phyloP scores from a whole-genome alignment of 2,797 vertebrate species.

The Pipistrellus pipistrellus region DNA sequence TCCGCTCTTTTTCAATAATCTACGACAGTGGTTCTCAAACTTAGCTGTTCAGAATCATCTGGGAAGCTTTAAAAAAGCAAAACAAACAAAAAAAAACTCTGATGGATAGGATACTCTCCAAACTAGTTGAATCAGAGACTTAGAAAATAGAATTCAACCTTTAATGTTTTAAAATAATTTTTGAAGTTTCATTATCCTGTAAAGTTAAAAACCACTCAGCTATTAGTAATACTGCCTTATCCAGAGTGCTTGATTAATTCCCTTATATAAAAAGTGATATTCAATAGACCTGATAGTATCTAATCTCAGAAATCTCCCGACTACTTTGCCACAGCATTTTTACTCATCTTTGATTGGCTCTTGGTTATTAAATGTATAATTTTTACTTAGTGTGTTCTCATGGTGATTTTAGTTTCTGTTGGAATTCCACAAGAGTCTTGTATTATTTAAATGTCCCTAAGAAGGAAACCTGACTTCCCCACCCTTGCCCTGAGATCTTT shows the following conservation, averaged over 20 bases:
- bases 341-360: neutral
- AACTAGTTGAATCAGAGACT: neutral
- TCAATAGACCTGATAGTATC: neutral
- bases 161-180: neutral
- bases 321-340: neutral
- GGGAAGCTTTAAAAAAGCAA: neutral
- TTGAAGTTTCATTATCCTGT: neutral
- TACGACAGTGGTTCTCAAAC: neutral
- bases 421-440: neutral
- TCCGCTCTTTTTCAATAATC: neutral
- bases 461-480: neutral
- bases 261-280: neutral
- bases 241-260: neutral
- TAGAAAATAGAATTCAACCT: neutral
- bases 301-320: neutral
- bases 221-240: neutral
- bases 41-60: neutral
- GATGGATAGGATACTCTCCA: neutral
- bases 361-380: neutral
- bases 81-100: neutral
- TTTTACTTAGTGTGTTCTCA: neutral
- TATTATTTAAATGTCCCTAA: conserved; percentile 30
- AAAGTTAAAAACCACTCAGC: neutral
- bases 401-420: neutral
- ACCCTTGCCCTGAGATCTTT: neutral